phyloP scores from a whole-genome alignment of 2,113 vertebrate species.

The Elgaria multicarinata region DNA sequence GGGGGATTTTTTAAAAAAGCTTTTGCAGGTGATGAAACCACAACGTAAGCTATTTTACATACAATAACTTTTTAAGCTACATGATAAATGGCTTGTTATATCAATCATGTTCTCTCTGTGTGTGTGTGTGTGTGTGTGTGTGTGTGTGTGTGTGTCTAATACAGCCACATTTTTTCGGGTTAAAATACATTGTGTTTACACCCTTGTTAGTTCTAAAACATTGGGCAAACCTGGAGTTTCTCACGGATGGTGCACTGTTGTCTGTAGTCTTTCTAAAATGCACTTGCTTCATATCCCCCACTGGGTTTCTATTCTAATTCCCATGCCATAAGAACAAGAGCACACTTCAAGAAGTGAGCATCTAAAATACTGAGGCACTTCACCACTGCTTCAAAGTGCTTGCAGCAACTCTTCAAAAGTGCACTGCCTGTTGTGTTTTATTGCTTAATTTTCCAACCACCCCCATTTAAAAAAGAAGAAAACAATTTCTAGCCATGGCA shows the following conservation, averaged over 20 bases:
- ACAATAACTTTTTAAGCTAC: neutral
- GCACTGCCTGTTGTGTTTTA: neutral
- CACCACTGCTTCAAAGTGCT: neutral
- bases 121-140: neutral
- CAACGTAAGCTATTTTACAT: neutral
- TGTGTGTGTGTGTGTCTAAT: neutral
- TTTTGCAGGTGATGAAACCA: neutral
- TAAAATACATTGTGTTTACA: neutral
- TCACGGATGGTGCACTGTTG: accelerated
- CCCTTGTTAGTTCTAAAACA: neutral
- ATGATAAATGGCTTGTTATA: neutral
- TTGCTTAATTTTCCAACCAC: conserved; percentile 27
- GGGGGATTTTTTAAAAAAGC: accelerated
- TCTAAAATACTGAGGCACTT: neutral
- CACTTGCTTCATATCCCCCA: neutral
- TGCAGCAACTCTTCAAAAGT: conserved; percentile 3
- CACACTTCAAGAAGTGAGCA: neutral
- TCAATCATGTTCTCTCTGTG: neutral
- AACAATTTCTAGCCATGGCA: neutral
- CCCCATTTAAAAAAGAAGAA: neutral
- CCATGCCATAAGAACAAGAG: neutral
- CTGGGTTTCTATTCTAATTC: neutral
- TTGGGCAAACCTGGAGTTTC: neutral
- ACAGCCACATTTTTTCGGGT: neutral
- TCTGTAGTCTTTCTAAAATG: neutral